A percentile compares a stretch with the other conserved stretches of the same genome.
Conservation (phyloP, 2,113 vertebrate genomes). For the Rhinoderma darwinii region DNA sequence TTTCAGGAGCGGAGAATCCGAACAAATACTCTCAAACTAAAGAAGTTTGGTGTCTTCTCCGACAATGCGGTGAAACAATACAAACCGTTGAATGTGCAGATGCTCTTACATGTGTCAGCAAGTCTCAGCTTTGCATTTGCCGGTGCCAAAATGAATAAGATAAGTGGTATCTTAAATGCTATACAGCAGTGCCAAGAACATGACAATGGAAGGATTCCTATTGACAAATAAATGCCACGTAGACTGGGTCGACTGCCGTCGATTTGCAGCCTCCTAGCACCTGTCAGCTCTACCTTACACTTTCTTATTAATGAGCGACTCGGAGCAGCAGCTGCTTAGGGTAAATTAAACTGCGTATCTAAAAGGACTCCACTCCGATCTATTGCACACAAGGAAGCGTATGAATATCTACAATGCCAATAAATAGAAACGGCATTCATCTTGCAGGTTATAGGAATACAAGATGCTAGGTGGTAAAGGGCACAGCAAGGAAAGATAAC, state of each 20-base stretch:
- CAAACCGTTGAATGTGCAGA: conserved; percentile 16
- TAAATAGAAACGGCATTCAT: conserved; percentile 47
- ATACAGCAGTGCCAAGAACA: conserved; percentile 43
- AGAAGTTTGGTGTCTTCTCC: conserved; percentile 23
- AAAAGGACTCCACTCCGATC: conserved; percentile 42
- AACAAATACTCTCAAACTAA: conserved; percentile 32
- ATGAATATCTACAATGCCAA: conserved; percentile 12
- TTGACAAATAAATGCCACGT: conserved; percentile 25
- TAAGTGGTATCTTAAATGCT: conserved; percentile 48
- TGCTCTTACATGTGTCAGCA: conserved; percentile 24
- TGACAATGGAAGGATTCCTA: conserved; percentile 37
- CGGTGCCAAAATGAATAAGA: conserved; percentile 35
- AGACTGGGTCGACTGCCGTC: not conserved
- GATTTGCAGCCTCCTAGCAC: conserved; percentile 32
- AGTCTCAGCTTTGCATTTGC: conserved; percentile 40
- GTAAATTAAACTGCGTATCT: conserved; percentile 43
- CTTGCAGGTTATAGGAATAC: conserved; percentile 26
- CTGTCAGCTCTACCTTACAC: conserved; percentile 43
- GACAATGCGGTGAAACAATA: conserved; percentile 24
- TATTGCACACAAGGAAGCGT: conserved; percentile 42
- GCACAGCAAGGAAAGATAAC: conserved; percentile 47
- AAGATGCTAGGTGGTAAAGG: conserved; percentile 27
- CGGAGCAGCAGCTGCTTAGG: conserved; percentile 40
- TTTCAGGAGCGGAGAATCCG: conserved; percentile 19
- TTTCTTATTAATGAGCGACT: conserved; percentile 40